phyloP scores from a whole-genome alignment of 2,113 vertebrate species.

The Chamaetylas fuelleborni region DNA sequence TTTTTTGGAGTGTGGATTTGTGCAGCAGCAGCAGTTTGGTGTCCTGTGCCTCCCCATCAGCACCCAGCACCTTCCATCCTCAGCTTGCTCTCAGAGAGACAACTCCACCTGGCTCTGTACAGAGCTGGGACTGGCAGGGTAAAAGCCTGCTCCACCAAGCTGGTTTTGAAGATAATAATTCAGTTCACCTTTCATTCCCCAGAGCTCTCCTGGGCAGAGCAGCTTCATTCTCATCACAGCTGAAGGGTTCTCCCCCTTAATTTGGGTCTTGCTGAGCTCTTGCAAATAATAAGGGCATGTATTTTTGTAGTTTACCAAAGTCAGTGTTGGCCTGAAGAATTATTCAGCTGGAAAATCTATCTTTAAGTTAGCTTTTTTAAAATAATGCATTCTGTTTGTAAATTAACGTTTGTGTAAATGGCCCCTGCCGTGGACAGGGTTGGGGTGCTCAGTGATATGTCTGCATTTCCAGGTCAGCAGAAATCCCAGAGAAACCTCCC shows the following conservation, averaged over 20 bases:
- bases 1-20: neutral
- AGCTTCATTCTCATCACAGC: neutral
- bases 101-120: accelerated
- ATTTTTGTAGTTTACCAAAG: neutral
- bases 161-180: neutral
- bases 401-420: neutral
- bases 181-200: neutral
- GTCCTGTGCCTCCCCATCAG: neutral
- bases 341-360: neutral
- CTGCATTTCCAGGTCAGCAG: neutral
- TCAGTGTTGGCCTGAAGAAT: neutral
- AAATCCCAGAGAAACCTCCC: neutral
- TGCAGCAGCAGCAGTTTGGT: neutral
- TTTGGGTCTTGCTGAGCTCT: neutral
- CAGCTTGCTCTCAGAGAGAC: neutral
- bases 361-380: neutral
- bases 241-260: neutral
- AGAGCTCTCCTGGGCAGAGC: neutral
- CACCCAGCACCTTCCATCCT: neutral
- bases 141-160: neutral
- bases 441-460: accelerated
- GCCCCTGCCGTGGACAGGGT: accelerated
- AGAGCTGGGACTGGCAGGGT: neutral
- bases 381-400: neutral
- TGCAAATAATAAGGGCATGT: neutral